These are phyloP conservation scores for Pristionchus exspectatus DNA, from an alignment of 2,888 invertebrate species.

Conservation along the genomic window DNA sequence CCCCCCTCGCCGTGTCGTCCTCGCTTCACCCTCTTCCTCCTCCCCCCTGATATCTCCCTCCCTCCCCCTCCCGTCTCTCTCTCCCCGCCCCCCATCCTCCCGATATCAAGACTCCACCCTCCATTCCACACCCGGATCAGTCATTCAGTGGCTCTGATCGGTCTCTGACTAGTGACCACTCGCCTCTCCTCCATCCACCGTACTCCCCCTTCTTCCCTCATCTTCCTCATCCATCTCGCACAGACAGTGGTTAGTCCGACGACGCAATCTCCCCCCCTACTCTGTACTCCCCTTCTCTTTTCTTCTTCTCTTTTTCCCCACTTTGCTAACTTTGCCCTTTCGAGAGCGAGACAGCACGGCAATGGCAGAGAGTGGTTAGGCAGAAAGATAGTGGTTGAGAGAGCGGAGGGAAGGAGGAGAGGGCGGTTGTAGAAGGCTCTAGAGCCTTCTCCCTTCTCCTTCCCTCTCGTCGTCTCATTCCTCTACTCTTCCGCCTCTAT, in stretches of 20 bases:
- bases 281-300: neutral
- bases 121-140: slow-evolving; percentile 7
- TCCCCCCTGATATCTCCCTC: slow-evolving; percentile 21
- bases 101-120: slow-evolving; percentile 39
- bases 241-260: neutral
- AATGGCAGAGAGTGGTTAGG: neutral
- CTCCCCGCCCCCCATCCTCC: neutral
- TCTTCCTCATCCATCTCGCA: neutral
- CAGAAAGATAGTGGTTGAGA: neutral
- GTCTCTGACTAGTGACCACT: neutral
- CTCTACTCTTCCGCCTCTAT: neutral
- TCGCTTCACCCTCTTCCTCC: neutral
- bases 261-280: neutral
- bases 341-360: neutral
- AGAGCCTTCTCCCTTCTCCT: slow-evolving; percentile 12
- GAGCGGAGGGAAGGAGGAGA: neutral
- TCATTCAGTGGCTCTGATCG: slow-evolving; percentile 5
- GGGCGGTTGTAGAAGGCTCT: slow-evolving; percentile 37
- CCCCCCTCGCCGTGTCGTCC: neutral
- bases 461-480: slow-evolving; percentile 30
- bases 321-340: slow-evolving; percentile 47
- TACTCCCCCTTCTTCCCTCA: neutral
- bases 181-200: neutral
- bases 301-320: slow-evolving; percentile 25
- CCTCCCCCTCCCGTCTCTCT: neutral